Conservation (phyloP, 1,140 invertebrate genomes). For the Xylocopa sonorina region DNA sequence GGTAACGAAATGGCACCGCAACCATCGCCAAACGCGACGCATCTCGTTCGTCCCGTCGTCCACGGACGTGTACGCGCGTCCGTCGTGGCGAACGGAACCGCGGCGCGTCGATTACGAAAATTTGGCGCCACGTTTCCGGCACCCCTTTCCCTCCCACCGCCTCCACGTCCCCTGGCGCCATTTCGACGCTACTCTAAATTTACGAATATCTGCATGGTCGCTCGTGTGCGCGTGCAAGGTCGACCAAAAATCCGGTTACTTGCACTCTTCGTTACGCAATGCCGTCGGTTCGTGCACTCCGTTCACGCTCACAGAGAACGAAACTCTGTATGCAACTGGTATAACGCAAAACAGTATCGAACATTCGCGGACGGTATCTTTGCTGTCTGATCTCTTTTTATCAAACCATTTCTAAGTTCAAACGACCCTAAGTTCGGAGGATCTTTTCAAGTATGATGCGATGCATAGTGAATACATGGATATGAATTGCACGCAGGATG, state of each 20-base stretch:
- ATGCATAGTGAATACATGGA: too few relatives aligned
- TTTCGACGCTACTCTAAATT: neutral
- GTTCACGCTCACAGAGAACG: constrained; percentile 56
- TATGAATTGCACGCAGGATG: constrained; percentile 75
- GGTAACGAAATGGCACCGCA: constrained; percentile 17
- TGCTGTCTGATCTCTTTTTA: neutral
- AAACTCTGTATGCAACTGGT: too few relatives aligned
- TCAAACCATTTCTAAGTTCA: too few relatives aligned
- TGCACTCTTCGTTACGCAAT: constrained; percentile 59
- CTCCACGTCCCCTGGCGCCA: neutral
- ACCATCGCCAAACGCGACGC: neutral
- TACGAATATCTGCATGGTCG: neutral
- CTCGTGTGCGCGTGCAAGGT: constrained; percentile 61
- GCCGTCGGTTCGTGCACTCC: constrained; percentile 19
- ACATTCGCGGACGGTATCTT: neutral
- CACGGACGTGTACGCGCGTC: too few relatives aligned
- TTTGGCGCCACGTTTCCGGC: neutral
- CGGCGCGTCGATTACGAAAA: constrained; percentile 8
- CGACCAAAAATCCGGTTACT: constrained; percentile 73
- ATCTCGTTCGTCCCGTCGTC: neutral
- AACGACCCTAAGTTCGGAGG: too few relatives aligned
- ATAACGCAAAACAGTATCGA: constrained; percentile 21
- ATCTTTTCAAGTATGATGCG: too few relatives aligned
- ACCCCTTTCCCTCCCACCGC: neutral
- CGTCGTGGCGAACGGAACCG: too few relatives aligned